These are phyloP conservation scores for Eulemur albifrons DNA, from an alignment of 2,797 vertebrate species.

Conservation along the genomic window DNA sequence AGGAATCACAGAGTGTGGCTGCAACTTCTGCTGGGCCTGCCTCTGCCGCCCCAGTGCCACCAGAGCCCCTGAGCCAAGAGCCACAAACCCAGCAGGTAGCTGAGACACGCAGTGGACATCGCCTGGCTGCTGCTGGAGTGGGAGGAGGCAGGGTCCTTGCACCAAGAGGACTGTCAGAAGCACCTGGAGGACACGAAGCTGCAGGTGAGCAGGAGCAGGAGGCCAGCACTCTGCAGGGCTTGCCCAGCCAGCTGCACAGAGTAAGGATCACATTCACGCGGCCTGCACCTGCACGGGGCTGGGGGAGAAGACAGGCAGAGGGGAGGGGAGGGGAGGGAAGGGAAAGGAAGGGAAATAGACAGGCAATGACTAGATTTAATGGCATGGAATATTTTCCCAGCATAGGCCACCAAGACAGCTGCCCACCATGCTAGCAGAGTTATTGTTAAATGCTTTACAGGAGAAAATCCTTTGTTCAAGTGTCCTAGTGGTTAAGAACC, in stretches of 20 bases:
- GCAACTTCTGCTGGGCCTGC: background rate
- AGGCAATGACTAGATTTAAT: background rate
- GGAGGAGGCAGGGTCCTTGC: background rate
- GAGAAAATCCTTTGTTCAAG: background rate
- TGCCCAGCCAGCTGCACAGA: background rate
- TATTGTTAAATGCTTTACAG: background rate
- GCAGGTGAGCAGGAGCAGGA: background rate
- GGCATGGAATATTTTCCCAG: background rate
- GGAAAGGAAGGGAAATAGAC: background rate
- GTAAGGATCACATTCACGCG: background rate
- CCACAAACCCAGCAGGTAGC: background rate
- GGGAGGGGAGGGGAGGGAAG: no score
- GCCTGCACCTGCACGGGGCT: background rate
- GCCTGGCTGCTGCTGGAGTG: background rate
- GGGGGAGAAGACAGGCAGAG: background rate
- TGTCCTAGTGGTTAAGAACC: background rate
- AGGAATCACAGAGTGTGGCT: background rate
- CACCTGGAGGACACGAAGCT: background rate
- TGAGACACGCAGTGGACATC: accelerated
- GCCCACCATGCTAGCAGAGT: background rate
- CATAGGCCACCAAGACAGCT: background rate
- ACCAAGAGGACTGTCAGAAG: background rate
- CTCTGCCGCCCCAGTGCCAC: background rate
- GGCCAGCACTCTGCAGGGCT: accelerated
- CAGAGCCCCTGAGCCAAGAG: no score